Percentiles rank a stretch among this genome's conserved stretches.
These are phyloP conservation scores for Strix uralensis DNA, from an alignment of 2,113 vertebrate species.

Conservation along the genomic window DNA sequence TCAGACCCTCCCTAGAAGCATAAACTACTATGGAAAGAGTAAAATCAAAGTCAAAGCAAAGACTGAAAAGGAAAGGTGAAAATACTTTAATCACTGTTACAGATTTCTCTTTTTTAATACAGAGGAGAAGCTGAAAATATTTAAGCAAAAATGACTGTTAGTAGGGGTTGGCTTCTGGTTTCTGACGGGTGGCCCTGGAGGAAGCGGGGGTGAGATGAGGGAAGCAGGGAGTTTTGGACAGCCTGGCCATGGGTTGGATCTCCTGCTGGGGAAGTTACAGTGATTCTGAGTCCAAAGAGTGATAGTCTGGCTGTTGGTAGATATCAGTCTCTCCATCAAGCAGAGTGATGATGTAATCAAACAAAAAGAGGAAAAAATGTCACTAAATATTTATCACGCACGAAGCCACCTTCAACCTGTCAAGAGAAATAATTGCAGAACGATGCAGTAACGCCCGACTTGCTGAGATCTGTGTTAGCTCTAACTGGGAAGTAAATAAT, in stretches of 20 bases:
- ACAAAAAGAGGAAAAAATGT: not conserved
- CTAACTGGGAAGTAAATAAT: not conserved
- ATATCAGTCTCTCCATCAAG: not conserved
- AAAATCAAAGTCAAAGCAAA: not conserved
- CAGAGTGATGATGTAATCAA: not conserved
- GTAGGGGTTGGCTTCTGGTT: not conserved
- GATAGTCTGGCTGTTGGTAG: not conserved
- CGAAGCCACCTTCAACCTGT: not conserved
- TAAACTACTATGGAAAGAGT: not conserved
- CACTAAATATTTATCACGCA: not conserved
- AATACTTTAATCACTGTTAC: not conserved
- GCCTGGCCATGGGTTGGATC: not conserved
- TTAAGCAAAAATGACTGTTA: not conserved
- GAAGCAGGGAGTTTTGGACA: not conserved
- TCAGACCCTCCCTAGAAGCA: not conserved
- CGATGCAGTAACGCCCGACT: not conserved
- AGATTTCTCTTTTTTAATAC: not conserved
- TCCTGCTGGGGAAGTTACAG: not conserved
- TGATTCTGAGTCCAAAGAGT: not conserved
- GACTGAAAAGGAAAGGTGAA: not conserved
- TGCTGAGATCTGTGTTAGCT: not conserved
- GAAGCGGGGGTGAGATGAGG: not conserved
- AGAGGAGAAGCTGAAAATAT: not conserved
- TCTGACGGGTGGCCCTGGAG: not conserved
- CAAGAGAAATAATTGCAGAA: slow-evolving; percentile 24